Evolutionary conservation across 2,797 vertebrate species (phyloP), one percentile per base, ranked within the genome.

Genomic region (Thripadectes ignobilis): DNA sequence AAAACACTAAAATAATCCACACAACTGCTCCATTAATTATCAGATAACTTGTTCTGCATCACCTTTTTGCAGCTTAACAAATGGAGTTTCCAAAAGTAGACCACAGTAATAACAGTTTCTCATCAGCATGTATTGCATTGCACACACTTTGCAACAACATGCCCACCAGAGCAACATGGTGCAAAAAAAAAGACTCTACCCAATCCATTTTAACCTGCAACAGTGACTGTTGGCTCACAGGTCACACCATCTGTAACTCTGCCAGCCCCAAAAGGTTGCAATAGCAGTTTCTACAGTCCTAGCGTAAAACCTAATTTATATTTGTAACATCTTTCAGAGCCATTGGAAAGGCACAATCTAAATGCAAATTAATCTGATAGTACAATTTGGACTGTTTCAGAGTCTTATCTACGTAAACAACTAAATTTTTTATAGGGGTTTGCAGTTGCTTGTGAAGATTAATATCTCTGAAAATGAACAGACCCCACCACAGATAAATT

Each of bases 401-500:
- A 68, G 20, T 21, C 32, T 84, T 81, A 91, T 86, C 67, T 81
- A 16, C 21, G 32, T 66, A 88, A 95, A 88, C 58, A 91, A 72
- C 26, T 45, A 67, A 66, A 71, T 71, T 85, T 93, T 93, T 88
- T 13, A 71, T 68, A 83, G 48, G 9, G 10, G 36, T 95, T 87
- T 85, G 58, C 85, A 95, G 52, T 22, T 57, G 38, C 52, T 75
- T 81, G 51, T 73, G 55, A 89, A 94, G 93, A 92, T 85, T 73
- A 87, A 93, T 61, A 86, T 90, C 69, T 84, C 89, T 90, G 88
- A 90, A 95, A 90, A 86, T 57, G 51, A 93, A 63, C 83, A 93
- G 89, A 88, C 52, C 41, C 45, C 45, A 85, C 2, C 12, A 72
- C 0, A 90, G 61, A 96, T 68, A 95, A 74, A 90, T 95, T 96